A percentile compares a stretch with the other conserved stretches of the same genome.
Conservation (phyloP, 2,888 invertebrate genomes). For the Caenorhabditis zanzibari region DNA sequence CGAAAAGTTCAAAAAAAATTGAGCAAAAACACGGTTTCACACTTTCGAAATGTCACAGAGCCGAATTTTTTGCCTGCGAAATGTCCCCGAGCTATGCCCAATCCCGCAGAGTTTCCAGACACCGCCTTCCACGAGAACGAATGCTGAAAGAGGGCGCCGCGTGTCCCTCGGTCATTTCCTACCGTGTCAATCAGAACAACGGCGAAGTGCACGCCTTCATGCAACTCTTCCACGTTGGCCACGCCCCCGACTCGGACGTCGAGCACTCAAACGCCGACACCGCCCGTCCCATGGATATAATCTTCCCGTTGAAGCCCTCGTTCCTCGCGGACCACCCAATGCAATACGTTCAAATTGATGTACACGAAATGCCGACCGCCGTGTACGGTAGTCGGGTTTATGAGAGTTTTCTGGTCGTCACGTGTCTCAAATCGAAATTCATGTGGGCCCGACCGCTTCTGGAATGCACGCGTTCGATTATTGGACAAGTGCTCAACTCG, state of each 20-base stretch:
- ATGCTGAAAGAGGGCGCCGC: slow-evolving; percentile 70
- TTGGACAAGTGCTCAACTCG: slow-evolving; percentile 53
- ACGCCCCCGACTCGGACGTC: slow-evolving; percentile 40
- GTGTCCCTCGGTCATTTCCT: slow-evolving; percentile 71
- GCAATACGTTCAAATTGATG: slow-evolving; percentile 72
- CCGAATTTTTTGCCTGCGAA: no score
- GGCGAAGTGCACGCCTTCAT: slow-evolving; percentile 64
- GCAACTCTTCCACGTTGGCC: slow-evolving; percentile 71
- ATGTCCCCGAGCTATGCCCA: no score
- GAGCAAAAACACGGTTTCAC: no score
- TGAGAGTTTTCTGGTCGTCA: slow-evolving; percentile 59
- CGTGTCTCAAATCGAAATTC: slow-evolving; percentile 55
- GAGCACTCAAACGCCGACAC: slow-evolving; percentile 4
- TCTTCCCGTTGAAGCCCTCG: slow-evolving; percentile 63
- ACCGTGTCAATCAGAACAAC: slow-evolving; percentile 55
- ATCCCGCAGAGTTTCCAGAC: slow-evolving; percentile 42
- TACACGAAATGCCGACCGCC: slow-evolving; percentile 65
- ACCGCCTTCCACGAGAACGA: slow-evolving; percentile 58
- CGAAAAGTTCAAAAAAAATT: no score
- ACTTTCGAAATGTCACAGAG: no score
- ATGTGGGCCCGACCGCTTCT: slow-evolving; percentile 66
- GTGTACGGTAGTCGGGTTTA: slow-evolving; percentile 65
- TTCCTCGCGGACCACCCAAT: slow-evolving; percentile 60
- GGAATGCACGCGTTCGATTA: slow-evolving; percentile 33
- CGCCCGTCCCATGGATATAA: slow-evolving; percentile 52